These are phyloP conservation scores for Malurus leucopterus DNA, from an alignment of 2,797 vertebrate species.

Conservation along the genomic window DNA sequence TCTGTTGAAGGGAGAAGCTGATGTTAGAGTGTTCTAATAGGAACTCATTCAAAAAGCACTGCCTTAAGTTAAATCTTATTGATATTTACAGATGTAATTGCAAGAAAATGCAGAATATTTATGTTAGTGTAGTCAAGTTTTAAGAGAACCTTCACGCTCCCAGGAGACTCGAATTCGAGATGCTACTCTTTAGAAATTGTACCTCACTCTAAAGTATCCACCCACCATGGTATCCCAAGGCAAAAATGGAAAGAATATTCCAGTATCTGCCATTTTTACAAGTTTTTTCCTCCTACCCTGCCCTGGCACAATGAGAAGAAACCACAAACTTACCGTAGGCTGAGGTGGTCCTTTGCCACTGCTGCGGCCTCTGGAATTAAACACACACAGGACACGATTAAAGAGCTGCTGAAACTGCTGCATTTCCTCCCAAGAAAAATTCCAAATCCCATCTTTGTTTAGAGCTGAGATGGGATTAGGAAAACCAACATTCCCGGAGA, in stretches of 20 bases:
- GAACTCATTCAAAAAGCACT: background rate
- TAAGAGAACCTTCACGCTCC: background rate
- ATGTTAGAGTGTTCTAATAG: background rate
- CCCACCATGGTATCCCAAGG: background rate
- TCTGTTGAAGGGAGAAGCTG: background rate
- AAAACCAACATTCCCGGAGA: background rate
- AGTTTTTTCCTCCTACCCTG: background rate
- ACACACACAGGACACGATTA: background rate
- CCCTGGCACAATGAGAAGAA: background rate
- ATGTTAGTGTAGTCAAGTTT: background rate
- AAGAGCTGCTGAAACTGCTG: background rate
- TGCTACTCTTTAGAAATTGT: background rate
- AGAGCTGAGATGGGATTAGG: background rate
- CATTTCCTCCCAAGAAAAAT: background rate
- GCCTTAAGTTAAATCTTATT: background rate
- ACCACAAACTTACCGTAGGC: constrained; percentile 83
- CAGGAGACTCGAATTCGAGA: background rate
- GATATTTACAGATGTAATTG: background rate
- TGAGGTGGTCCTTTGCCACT: constrained; percentile 88
- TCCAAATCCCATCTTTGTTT: background rate
- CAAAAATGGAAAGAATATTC: background rate
- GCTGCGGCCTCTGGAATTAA: constrained; percentile 89
- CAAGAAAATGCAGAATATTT: constrained; percentile 2
- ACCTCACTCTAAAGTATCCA: background rate
- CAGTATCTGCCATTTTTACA: background rate